These are phyloP conservation scores for Dromaius novaehollandiae DNA, from an alignment of 2,113 vertebrate genomes.

Conservation along the genomic window DNA sequence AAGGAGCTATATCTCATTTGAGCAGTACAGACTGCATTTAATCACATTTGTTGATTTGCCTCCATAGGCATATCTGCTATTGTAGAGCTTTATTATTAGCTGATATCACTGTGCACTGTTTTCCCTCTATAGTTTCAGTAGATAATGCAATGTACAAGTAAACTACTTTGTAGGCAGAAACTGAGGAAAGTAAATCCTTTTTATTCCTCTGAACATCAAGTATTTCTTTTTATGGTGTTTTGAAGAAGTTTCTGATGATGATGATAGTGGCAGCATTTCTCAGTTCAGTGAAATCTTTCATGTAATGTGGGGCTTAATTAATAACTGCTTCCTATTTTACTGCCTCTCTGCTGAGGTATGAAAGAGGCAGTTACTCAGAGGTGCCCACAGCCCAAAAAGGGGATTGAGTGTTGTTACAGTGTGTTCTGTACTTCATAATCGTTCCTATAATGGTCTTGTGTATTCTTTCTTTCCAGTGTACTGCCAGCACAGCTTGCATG, in stretches of 20 bases:
- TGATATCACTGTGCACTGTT: neutral
- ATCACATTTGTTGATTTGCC: neutral
- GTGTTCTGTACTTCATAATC: neutral
- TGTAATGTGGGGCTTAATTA: neutral
- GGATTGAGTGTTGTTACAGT: neutral
- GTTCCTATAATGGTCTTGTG: neutral
- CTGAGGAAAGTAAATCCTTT: neutral
- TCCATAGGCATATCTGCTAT: neutral
- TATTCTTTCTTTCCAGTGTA: constrained; percentile 81
- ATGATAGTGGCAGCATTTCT: neutral
- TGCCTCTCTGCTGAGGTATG: neutral
- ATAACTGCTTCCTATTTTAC: neutral
- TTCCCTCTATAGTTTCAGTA: neutral
- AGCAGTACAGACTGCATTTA: neutral
- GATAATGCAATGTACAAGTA: fast-evolving
- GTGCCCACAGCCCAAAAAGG: neutral
- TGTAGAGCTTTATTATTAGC: neutral
- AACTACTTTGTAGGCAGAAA: neutral
- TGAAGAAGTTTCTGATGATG: neutral
- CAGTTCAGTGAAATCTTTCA: neutral
- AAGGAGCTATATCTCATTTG: neutral
- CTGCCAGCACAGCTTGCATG: constrained; percentile 93
- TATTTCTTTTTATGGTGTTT: neutral
- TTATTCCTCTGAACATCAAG: neutral
- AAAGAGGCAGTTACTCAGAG: neutral